Evolutionary conservation across 2,888 invertebrate genomes (phyloP), one percentile per base, ranked within the genome.

Genomic region (Pyrochroa serraticornis): DNA sequence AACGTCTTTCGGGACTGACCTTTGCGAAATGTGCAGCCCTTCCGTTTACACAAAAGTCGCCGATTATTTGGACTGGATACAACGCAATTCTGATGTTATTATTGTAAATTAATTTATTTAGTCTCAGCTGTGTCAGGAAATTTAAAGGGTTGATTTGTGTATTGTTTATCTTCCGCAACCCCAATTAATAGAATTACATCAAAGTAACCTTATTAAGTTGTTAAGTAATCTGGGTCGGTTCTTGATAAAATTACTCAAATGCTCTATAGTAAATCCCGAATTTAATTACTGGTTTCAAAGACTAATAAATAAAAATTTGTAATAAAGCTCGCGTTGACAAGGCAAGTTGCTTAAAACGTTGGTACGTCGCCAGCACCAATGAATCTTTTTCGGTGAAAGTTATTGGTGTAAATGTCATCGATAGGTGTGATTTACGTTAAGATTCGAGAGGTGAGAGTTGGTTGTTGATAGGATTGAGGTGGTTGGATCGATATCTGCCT

Each of bases 31-130:
- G 32, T 66, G 69, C 38, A 49, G 56, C 33, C 71, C 70, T 32
- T 69, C 71, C 5, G 66, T 65, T 34, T 72, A 63, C 42, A 69
- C 69, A 6, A 64, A 62, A 22, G 55, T 70, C 31, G 63, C 41
- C 1, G 44, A 50, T 14, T 70, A 60, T 58, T 49, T 71, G 30
- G 65, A 66, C 34, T 72, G 72, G 72, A 71, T 72, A 13, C 41
- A 60, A 36, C 42, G 51, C 13, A 55, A 71, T 52, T 66, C 70
- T 33, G 71, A 71, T 58, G 67, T 67, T 10, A 22, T 45, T 10
- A 45, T 34, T 33, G 13, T 6, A 32, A 1, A 9, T 5, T 37
- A 37, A 5, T 22, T 22, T 22, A n/a, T n/a, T n/a, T n/a, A n/a
- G n/a, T 22, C 3, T 3, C 22, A 22, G 22, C 22, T 22, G 22